Evolutionary conservation across 1,140 invertebrate species (phyloP).

Genomic region (Samia ricini): DNA sequence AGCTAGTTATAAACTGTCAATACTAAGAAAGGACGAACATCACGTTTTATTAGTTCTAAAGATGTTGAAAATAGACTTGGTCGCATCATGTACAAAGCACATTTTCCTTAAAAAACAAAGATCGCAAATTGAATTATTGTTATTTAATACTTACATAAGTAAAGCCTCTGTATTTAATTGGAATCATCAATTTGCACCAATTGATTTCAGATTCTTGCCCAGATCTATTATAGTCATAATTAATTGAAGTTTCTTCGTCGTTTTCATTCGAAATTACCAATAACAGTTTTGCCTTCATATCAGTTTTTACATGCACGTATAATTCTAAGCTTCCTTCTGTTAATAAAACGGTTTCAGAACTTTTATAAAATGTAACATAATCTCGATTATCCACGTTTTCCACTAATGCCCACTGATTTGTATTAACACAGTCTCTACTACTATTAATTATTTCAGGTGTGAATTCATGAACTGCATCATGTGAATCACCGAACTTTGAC

Average conservation of each 20-base stretch:
- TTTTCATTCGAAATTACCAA: neutral
- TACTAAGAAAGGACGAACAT: too few species aligned
- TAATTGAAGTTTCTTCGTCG: neutral
- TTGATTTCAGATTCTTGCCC: neutral
- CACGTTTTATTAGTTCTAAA: too few species aligned
- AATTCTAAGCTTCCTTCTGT: neutral
- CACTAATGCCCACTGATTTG: neutral
- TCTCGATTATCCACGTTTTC: neutral
- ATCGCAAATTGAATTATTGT: too few species aligned
- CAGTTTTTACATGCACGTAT: neutral
- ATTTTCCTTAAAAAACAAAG: too few species aligned
- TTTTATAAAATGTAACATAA: neutral
- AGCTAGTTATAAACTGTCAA: too few species aligned
- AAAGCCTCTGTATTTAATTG: neutral
- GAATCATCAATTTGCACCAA: constrained; percentile 1
- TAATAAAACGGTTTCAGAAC: neutral
- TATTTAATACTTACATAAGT: constrained; percentile 3
- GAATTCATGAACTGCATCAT: neutral
- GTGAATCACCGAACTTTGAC: neutral
- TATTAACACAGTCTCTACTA: neutral
- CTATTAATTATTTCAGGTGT: neutral
- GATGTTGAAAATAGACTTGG: too few species aligned
- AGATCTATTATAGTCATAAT: neutral
- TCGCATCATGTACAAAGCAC: too few species aligned
- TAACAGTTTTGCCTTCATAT: neutral